Base-by-base conservation (phyloP, 1,140 invertebrate genomes). In the Elymnias hypermnestra region DNA sequence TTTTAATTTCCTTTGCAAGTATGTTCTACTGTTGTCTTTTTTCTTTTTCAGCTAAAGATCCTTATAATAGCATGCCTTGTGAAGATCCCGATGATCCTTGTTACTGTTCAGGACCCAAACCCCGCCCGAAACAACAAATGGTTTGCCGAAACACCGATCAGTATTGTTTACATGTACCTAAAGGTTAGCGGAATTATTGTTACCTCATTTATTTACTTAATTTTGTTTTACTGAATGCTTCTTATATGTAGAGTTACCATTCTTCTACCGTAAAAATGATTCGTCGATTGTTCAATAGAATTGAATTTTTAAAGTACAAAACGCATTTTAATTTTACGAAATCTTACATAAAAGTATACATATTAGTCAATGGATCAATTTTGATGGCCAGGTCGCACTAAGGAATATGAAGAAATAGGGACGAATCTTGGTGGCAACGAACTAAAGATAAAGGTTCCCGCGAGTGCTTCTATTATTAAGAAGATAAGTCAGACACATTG, bases 401-500 rank as follows among this genome's bases (percentile, higher is more conserved):
- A 81, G 49, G 65, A 69, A 64, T 84, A 66, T 47, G 81, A 84
- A 68, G 81, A 84, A 51, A 81, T 84, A 69, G 78, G 78, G 38
- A 68, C 66, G 9, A 74, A 53, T 53, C 45, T 81, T 52, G 59
- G 61, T 45, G 78, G 70, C 36, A 83, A 84, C 44, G 81, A 84
- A 43, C 63, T 84, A 44, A 84, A 77, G 53, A 84, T 84, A 35
- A 84, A 81, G 66, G 73, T 84, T 10, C 81, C 81, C 22, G 76
- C 65, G 3, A 64, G 47, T 49, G 64, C 73, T 17, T 64, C 74
- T 6, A 64, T 83, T 31, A 82, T 84, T 15, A 84, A 84, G 67
- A 84, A 84, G 59, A 79, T 84, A 22, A 84, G 81, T 58, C 76
- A 81, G 57, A 84, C 76, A 3, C 81, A 81, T 60, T 81, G 76